These are phyloP conservation scores for Pardalotus punctatus DNA, from an alignment of 2,113 vertebrate genomes.

Conservation along the genomic window DNA sequence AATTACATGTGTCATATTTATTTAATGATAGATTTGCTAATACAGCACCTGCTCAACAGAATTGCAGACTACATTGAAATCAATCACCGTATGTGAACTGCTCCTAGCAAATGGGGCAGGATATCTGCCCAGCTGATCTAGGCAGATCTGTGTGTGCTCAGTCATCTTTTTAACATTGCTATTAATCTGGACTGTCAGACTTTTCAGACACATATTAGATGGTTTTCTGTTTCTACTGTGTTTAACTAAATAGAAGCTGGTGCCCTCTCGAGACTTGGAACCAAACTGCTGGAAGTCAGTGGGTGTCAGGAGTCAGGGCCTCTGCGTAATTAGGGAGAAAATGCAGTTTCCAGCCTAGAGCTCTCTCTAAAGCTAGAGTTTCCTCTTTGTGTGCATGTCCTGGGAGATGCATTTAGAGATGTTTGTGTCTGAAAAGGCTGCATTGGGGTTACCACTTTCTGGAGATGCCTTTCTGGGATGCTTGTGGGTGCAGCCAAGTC, in stretches of 20 bases:
- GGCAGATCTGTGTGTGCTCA: background rate
- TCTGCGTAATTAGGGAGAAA: background rate
- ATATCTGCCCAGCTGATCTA: background rate
- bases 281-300: background rate
- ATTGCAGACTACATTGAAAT: background rate
- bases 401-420: background rate
- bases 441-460: background rate
- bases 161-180: background rate
- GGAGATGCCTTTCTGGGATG: background rate
- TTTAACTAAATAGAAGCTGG: background rate
- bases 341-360: background rate
- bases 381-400: background rate
- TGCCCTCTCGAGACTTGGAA: background rate
- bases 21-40: slow-evolving; percentile 53
- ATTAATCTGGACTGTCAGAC: background rate
- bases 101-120: background rate
- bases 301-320: background rate
- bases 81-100: background rate
- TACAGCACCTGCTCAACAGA: background rate
- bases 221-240: background rate
- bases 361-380: background rate
- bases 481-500: background rate
- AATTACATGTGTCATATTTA: slow-evolving; percentile 53
- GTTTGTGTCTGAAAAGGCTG: background rate
- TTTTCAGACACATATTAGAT: background rate